A percentile compares a stretch with the other conserved stretches of the same genome.
Conservation (phyloP, 2,113 vertebrate genomes). For the Nibea albiflora region DNA sequence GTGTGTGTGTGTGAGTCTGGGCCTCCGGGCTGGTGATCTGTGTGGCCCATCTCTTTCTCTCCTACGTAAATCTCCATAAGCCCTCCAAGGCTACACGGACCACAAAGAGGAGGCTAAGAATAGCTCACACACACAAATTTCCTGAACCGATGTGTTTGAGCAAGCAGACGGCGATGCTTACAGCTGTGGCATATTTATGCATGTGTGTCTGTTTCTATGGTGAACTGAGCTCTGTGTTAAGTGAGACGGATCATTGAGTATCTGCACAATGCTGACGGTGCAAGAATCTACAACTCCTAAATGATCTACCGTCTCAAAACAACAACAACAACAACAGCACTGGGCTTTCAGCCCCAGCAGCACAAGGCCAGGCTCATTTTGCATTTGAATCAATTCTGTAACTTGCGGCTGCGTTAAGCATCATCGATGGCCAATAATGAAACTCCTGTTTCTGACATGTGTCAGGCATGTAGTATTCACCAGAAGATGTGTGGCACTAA, state of each 20-base stretch:
- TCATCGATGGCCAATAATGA: conserved; percentile 11
- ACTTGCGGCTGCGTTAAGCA: conserved; percentile 18
- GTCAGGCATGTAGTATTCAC: background rate
- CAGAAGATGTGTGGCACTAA: background rate
- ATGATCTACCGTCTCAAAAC: conserved; percentile 40
- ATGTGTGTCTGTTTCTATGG: conserved; percentile 28
- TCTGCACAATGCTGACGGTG: conserved; percentile 31
- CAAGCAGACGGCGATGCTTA: conserved; percentile 31
- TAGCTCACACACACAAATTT: conserved; percentile 60
- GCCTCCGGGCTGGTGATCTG: conserved; percentile 60
- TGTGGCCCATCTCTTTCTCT: conserved; percentile 43
- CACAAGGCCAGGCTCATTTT: background rate
- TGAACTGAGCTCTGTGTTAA: conserved; percentile 32
- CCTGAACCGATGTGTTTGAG: conserved; percentile 53
- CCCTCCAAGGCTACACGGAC: conserved; percentile 62
- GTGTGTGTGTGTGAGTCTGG: conserved; percentile 35
- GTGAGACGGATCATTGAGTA: conserved; percentile 40
- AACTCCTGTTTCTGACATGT: conserved; percentile 14
- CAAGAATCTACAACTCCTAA: conserved; percentile 21
- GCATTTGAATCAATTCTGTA: conserved; percentile 9
- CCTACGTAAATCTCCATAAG: conserved; percentile 71
- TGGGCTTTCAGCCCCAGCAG: conserved; percentile 3
- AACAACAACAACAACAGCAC: conserved; percentile 29
- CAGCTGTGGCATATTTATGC: conserved; percentile 36
- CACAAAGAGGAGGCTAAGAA: conserved; percentile 72